Evolutionary conservation across 2,113 vertebrate species (phyloP).

Genomic region (Varanus salvator): DNA sequence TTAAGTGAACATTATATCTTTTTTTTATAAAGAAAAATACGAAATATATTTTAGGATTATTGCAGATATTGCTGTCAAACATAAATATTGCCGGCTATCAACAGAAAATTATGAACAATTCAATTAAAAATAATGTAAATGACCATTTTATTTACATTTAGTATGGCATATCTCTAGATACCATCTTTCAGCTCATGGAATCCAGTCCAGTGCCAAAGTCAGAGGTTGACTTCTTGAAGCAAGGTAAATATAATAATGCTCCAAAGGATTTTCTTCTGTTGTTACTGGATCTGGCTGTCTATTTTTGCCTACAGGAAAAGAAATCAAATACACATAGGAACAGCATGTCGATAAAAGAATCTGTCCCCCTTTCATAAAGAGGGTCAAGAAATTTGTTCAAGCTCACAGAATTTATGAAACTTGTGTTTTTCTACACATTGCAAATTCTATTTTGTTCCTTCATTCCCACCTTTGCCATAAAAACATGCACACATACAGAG

Average conservation of each 20-base stretch:
- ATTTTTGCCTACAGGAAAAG: not conserved
- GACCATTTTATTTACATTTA: conserved; percentile 10
- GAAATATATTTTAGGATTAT: not conserved
- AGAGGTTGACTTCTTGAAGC: conserved; percentile 15
- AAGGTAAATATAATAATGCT: not conserved
- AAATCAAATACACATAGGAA: not conserved
- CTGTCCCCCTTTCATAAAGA: not conserved
- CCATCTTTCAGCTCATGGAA: conserved; percentile 22
- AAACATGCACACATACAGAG: not conserved
- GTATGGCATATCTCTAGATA: conserved; percentile 15
- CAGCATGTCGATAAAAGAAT: not conserved
- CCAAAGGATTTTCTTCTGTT: not conserved
- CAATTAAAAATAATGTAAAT: conserved; percentile 3
- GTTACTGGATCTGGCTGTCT: not conserved
- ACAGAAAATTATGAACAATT: not conserved
- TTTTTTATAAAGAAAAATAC: not conserved
- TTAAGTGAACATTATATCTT: not conserved
- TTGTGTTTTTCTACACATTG: not conserved
- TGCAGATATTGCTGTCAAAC: conserved; percentile 19
- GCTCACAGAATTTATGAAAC: not conserved
- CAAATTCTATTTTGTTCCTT: not conserved
- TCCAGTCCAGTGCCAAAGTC: conserved; percentile 6
- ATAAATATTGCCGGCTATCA: conserved; percentile 14
- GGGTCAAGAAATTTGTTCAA: not conserved
- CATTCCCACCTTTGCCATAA: not conserved